These are phyloP conservation scores for Acrobasis consociella DNA, from an alignment of 2,888 invertebrate species.

Conservation along the genomic window DNA sequence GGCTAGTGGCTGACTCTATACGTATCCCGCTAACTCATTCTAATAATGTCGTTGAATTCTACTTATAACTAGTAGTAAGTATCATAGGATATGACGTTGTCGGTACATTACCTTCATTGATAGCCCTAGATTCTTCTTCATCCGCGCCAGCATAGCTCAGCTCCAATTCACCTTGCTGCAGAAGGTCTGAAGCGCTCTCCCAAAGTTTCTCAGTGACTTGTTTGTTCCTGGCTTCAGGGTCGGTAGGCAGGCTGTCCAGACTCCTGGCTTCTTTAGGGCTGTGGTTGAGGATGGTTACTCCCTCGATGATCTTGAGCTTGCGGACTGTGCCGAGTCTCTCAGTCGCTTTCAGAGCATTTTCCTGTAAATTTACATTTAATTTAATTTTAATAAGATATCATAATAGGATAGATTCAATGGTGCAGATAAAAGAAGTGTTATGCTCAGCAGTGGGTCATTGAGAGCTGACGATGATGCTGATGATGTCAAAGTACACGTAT, in stretches of 20 bases:
- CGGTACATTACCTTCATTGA: conserved; percentile 65
- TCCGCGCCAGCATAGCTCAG: conserved; percentile 56
- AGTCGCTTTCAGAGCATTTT: conserved; percentile 67
- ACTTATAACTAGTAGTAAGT: too few relatives aligned
- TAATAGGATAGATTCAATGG: too few relatives aligned
- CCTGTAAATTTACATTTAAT: conserved; percentile 45
- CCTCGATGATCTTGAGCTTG: conserved; percentile 61
- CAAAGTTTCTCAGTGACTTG: conserved; percentile 65
- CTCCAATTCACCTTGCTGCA: conserved; percentile 65
- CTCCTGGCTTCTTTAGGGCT: conserved; percentile 62
- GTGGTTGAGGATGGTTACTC: conserved; percentile 64
- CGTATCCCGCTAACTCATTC: too few relatives aligned
- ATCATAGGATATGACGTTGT: neutral
- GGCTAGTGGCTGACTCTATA: too few relatives aligned
- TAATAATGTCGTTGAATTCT: too few relatives aligned
- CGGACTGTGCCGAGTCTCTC: conserved; percentile 62
- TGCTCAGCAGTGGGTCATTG: too few relatives aligned
- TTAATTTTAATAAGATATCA: too few relatives aligned
- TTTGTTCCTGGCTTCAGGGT: conserved; percentile 56
- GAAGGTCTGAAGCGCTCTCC: conserved; percentile 59
- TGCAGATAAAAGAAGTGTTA: too few relatives aligned
- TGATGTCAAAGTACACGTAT: too few relatives aligned
- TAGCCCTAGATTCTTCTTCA: conserved; percentile 61
- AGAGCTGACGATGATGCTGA: too few relatives aligned
- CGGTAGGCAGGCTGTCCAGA: conserved; percentile 59